Base-by-base conservation (phyloP, 2,888 invertebrate species). In the Phaedon cochleariae region DNA sequence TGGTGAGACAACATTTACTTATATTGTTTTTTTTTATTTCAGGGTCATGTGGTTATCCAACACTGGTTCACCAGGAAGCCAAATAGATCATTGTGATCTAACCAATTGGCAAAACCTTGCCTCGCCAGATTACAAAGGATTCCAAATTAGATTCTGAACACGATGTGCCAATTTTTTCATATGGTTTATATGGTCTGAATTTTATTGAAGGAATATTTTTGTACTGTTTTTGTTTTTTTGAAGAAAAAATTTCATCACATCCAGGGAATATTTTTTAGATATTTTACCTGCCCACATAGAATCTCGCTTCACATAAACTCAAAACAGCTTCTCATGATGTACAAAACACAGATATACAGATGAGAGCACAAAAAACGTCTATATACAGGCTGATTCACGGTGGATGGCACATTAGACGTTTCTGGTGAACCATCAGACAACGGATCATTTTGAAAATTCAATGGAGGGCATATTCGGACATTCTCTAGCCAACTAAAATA, bases 21-120 rank as follows among this genome's bases (percentile, higher is more conserved):
- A 34, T n/a, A n/a, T n/a, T n/a, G 34, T 15, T 5, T 67, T 41
- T 59, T 69, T 73, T 68, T 59, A 53, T 75, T 79, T 51, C 84
- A 96, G 95, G 92, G 86, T 92, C 63, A 86, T 90, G 65, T 96
- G 95, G 95, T 85, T 96, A 68, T 89, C 90, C 45, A 90, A 88
- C 53, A 90, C 90, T 0, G 95, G 95, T 0, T 94, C 94, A 58
- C 95, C 95, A 0, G 94, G 93, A 67, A 90, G 92, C 78, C 88
- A 92, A 83, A 93, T 96, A 72, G 92, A 95, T 75, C 90, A 88
- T 72, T 93, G 94, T 75, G 93, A 94, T 74, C 86, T 95, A 54
- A 87, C 87, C 66, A 95, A 95, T 82, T 91, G 92, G 89, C 92
- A 93, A 79, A 91, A 90, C 77, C 85, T 94, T 52, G 87, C 89